Evolutionary conservation across 1,140 invertebrate species (phyloP).

Genomic region (Agrypnia vestita): DNA sequence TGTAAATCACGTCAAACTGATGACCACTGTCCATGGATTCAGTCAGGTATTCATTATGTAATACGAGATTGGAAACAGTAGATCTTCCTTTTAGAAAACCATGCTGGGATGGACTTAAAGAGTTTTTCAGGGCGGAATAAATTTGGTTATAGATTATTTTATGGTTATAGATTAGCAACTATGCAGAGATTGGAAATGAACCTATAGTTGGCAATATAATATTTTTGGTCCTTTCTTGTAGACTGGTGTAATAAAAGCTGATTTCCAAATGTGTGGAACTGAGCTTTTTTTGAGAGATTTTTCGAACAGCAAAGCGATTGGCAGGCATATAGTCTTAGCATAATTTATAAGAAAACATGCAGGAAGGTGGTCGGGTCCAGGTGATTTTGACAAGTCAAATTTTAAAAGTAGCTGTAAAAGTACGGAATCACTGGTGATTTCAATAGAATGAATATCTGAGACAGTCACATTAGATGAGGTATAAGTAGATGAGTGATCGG

Average conservation of each 20-base stretch:
- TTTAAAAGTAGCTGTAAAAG: background rate
- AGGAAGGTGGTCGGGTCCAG: slow-evolving; percentile 55
- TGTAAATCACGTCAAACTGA: too few relatives aligned
- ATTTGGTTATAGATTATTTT: slow-evolving; percentile 31
- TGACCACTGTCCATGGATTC: too few relatives aligned
- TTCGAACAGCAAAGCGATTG: slow-evolving; percentile 57
- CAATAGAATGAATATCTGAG: background rate
- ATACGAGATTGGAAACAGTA: too few relatives aligned
- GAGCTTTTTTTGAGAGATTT: slow-evolving; percentile 44
- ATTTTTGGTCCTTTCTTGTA: too few relatives aligned
- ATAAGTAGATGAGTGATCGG: background rate
- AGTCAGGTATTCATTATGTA: too few relatives aligned
- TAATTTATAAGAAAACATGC: slow-evolving; percentile 52
- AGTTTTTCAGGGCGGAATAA: background rate
- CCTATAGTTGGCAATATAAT: slow-evolving; percentile 62
- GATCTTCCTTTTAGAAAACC: too few relatives aligned
- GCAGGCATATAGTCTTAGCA: slow-evolving; percentile 33
- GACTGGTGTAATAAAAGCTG: too few relatives aligned
- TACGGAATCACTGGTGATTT: background rate
- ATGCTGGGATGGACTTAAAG: background rate
- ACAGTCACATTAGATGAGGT: background rate
- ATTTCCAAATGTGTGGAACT: slow-evolving; percentile 58
- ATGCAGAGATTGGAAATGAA: slow-evolving; percentile 59
- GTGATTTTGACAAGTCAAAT: background rate
- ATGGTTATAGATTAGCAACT: slow-evolving; percentile 30